Evolutionary conservation across 2,888 invertebrate species (phyloP), one percentile per base, ranked within the genome.

Genomic region (Nezara viridula): DNA sequence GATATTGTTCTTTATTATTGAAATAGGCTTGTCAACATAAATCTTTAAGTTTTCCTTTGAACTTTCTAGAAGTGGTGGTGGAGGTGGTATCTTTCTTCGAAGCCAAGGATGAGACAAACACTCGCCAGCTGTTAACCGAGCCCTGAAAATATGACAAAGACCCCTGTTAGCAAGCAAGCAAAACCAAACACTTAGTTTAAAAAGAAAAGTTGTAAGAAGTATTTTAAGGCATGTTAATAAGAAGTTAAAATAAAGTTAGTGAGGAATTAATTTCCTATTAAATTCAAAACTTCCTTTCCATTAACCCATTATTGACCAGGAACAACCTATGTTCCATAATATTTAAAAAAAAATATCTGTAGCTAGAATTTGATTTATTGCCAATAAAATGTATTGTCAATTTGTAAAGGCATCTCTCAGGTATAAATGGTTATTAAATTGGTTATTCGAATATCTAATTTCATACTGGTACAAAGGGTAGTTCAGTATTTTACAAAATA

Each of bases 51-150:
- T 91, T 66, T 91, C 91, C 89, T 91, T 91, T 49, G 91, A 90
- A 2, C 90, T 90, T 47, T 91, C 91, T 85, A 91, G 87, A 32
- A 49, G 73, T 40, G 93, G 92, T 52, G 92, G 91, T 60, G 92
- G 91, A 49, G 92, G 93, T 89, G 92, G 91, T 85, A 92, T 92
- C 92, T 95, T 94, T 92, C 95, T 94, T 92, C 94, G 94, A 91
- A 98, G 94, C 98, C 98, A 98, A 92, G 95, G 95, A 93, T 98
- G 98, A 90, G 96, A 95, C 92, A 98, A 94, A 93, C 98, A 97
- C 95, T 92, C 98, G 95, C 95, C 94, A 90, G 98, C 97, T 92
- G 96, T 95, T 94, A 97, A 95, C 91, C 93, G 91, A 92, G 94
- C 95, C 95, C 97, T 97, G 95, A 93, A 94, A 94, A 91, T 52